These are phyloP conservation scores for Gymnoscelis rufifasciata DNA, from an alignment of 2,888 invertebrate genomes.

Conservation along the genomic window DNA sequence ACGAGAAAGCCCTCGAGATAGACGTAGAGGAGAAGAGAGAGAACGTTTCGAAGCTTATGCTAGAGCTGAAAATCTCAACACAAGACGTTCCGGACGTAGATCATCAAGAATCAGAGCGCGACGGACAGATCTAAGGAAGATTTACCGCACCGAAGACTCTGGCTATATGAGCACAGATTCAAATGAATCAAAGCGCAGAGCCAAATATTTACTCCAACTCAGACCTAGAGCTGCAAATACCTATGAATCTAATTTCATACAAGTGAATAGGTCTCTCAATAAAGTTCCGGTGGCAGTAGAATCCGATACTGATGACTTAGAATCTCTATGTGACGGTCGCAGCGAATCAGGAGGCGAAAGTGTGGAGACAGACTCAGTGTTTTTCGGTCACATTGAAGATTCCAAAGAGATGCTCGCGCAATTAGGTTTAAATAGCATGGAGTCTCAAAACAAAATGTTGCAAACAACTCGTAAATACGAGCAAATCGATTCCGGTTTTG, in stretches of 20 bases:
- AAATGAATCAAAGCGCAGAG: constrained; percentile 78
- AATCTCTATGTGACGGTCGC: constrained; percentile 87
- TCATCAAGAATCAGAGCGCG: constrained; percentile 63
- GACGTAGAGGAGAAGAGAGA: constrained; percentile 58
- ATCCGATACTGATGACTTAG: constrained; percentile 85
- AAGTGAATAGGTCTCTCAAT: constrained; percentile 37
- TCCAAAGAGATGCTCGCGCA: constrained; percentile 65
- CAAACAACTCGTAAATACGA: constrained; percentile 39
- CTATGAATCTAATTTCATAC: constrained; percentile 42
- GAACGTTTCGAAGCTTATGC: constrained; percentile 56
- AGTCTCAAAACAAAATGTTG: constrained; percentile 42
- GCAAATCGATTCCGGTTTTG: constrained; percentile 70
- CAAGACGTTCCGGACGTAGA: constrained; percentile 61
- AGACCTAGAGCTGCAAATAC: constrained; percentile 48
- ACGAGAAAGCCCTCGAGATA: constrained; percentile 57
- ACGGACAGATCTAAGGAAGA: constrained; percentile 61
- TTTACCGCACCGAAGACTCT: constrained; percentile 82
- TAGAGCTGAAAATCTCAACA: constrained; percentile 55
- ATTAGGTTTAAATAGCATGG: constrained; percentile 52
- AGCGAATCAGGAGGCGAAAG: constrained; percentile 93
- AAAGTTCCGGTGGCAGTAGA: constrained; percentile 58
- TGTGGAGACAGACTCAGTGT: constrained; percentile 91
- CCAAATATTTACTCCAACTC: constrained; percentile 67
- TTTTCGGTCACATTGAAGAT: constrained; percentile 85
- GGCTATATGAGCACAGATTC: constrained; percentile 93